phyloP scores from a whole-genome alignment of 2,113 vertebrate genomes.

The Catharus fuscescens region DNA sequence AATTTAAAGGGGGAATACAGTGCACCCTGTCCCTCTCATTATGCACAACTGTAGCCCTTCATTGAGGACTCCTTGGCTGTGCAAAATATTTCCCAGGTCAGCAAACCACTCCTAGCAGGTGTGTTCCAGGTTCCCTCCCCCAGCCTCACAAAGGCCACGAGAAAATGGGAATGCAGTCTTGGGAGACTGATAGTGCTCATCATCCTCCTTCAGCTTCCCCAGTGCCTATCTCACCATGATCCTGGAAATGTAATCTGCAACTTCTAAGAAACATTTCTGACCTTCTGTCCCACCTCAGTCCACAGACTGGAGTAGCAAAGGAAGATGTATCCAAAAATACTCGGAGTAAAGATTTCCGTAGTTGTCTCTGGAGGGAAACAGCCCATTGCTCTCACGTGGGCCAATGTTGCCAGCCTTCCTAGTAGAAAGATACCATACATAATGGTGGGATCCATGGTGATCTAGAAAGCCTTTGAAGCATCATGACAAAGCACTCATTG shows the following conservation, averaged over 20 bases:
- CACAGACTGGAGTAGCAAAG: not conserved
- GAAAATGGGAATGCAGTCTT: not conserved
- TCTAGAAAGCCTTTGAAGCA: not conserved
- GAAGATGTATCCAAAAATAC: not conserved
- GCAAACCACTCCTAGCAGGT: not conserved
- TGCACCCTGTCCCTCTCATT: not conserved
- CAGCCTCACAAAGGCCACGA: not conserved
- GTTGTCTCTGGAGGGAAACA: not conserved
- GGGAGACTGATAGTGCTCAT: not conserved
- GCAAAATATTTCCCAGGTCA: not conserved
- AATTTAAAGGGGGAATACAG: not conserved
- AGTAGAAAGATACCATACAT: not conserved
- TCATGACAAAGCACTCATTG: not conserved
- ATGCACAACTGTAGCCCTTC: not conserved
- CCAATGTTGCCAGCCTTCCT: not conserved
- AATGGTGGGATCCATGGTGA: not conserved
- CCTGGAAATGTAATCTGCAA: not conserved
- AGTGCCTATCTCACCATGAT: not conserved
- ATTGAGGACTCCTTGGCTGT: fast-evolving
- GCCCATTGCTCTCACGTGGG: not conserved
- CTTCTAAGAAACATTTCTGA: not conserved
- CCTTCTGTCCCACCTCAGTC: not conserved
- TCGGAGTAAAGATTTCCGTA: not conserved
- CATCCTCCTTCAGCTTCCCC: not conserved
- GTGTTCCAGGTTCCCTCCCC: not conserved